Base-by-base conservation (phyloP, 2,113 vertebrate species). In the Ibidorhyncha struthersii region DNA sequence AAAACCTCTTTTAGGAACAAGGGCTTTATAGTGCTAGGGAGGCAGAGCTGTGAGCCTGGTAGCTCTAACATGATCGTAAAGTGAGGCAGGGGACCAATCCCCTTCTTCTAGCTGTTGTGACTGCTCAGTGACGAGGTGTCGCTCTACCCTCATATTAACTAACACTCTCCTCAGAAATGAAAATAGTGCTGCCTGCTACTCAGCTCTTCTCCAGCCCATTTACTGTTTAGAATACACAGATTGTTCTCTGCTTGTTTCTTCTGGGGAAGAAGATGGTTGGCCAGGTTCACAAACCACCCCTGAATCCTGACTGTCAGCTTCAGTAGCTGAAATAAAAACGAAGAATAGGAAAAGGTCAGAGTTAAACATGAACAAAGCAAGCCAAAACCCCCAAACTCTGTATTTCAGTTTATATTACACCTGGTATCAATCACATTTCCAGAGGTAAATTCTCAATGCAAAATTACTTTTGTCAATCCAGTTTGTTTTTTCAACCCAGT, bases 301-400 rank as follows among this genome's bases (percentile, higher is more conserved):
- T 11, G 79, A 79, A 66, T 97, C 95, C 87, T 94, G 98, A 80
- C 38, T 81, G 23, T 96, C 96, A 84, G 91, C 52, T 81, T 96
- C 96, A 67, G 92, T 18, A 86, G 83, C 97, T 98, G 71, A 87
- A 82, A 97, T 32, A 65, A 43, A 95, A 92, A 92, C 26, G 38
- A 87, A 85, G 43, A 89, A 94, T 1, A 89, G 63, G 63, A 87
- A 62, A 85, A 45, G 19, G 40, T 85, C 43, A 83, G 52, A 65
- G 7, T 89, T 79, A 67, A 89, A 81, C 19, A 86, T 22, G 56
- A 65, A 50, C 3, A 73, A 86, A 73, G 29, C 50, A 67, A 86
- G 36, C 22, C 40, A 12, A 53, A 40, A 1, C 0, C n/a, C 12
- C 25, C 38, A 87, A 82, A 49, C 21, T 27, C 25, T 76, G 11